Evolutionary conservation across 2,888 invertebrate genomes (phyloP).

Genomic region (Syrista parreyssii): DNA sequence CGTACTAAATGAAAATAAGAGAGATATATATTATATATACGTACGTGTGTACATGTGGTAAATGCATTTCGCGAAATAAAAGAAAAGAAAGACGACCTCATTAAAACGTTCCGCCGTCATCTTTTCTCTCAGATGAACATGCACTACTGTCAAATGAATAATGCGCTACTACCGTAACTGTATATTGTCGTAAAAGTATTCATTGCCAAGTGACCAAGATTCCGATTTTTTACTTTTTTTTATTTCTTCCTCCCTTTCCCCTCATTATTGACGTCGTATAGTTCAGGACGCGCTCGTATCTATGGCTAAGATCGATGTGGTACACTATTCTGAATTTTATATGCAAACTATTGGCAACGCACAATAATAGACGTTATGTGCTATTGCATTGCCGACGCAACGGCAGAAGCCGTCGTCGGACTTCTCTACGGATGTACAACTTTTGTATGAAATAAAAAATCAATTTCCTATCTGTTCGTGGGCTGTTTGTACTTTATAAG

Average conservation of each 20-base stretch:
- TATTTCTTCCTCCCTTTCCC: not conserved
- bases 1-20: not conserved
- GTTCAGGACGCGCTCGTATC: conserved; percentile 33
- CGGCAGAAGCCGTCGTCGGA: conserved; percentile 6
- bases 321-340: conserved; percentile 44
- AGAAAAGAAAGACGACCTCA: not conserved
- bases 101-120: not conserved
- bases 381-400: conserved; percentile 16
- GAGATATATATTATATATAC: not conserved
- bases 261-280: conserved; percentile 31
- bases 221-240: conserved; percentile 17
- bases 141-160: not conserved
- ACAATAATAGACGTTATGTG: not conserved
- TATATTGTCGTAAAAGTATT: conserved; percentile 23
- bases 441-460: conserved; percentile 50
- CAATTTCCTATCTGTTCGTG: conserved; percentile 34
- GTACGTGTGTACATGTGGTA: not conserved
- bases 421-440: conserved; percentile 39
- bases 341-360: conserved; percentile 26
- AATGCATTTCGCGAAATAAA: not conserved
- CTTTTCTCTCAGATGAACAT: not conserved
- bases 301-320: conserved; percentile 34
- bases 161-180: not conserved
- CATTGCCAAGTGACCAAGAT: conserved; percentile 30
- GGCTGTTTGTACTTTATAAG: not conserved